These are phyloP conservation scores for Mirounga angustirostris DNA, from an alignment of 2,113 vertebrate genomes.

Conservation along the genomic window DNA sequence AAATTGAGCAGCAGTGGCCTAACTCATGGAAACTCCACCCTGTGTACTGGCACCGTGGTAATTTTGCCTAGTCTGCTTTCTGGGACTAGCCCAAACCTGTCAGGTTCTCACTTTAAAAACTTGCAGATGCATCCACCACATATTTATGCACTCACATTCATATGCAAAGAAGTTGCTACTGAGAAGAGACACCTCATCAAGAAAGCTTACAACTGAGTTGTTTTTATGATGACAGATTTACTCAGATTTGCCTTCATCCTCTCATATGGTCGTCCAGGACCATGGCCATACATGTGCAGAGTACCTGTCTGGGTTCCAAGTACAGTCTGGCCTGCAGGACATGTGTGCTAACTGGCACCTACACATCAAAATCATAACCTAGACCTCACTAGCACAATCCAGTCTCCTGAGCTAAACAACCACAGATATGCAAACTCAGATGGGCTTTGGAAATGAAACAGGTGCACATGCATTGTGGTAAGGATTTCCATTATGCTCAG, in stretches of 20 bases:
- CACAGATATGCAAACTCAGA: neutral
- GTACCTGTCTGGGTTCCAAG: neutral
- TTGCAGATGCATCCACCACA: constrained; percentile 56
- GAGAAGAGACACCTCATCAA: neutral
- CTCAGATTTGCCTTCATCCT: neutral
- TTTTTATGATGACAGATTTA: constrained; percentile 36
- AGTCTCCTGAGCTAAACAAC: neutral
- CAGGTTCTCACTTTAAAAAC: constrained; percentile 73
- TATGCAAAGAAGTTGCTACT: constrained; percentile 58
- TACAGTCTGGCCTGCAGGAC: neutral
- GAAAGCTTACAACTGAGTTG: neutral
- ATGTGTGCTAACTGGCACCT: neutral
- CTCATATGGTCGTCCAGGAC: neutral
- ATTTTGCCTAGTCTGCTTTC: constrained; percentile 69
- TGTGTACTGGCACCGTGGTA: constrained; percentile 43
- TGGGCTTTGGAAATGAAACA: constrained; percentile 53
- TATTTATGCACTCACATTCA: constrained; percentile 50
- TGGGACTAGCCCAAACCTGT: constrained; percentile 74
- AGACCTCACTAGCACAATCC: neutral
- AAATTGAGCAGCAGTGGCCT: constrained; percentile 49
- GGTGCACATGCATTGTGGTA: constrained; percentile 49
- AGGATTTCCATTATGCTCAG: constrained; percentile 67
- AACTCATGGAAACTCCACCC: constrained; percentile 68
- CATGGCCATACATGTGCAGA: neutral
- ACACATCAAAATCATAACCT: neutral